Conservation (phyloP, 2,797 vertebrate species). For the Protosalanx chinensis region DNA sequence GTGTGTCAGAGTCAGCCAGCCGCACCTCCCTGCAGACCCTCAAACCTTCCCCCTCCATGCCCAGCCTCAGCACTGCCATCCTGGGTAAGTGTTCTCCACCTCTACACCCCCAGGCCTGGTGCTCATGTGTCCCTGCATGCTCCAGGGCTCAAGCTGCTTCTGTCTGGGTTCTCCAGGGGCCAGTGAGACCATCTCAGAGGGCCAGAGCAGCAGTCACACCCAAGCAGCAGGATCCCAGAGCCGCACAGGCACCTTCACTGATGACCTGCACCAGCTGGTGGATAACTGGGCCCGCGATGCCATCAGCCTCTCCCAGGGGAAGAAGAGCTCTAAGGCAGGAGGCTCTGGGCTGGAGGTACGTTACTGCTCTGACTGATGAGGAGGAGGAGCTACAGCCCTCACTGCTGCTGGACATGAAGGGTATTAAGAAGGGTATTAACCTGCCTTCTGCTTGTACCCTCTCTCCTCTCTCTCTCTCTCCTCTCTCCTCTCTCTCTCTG, state of each 20-base stretch:
- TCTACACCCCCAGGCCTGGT: not conserved
- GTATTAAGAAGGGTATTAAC: not conserved
- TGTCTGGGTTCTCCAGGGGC: conserved; percentile 64
- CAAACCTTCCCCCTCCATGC: conserved; percentile 60
- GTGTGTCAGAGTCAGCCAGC: conserved; percentile 30
- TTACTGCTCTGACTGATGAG: too few species aligned
- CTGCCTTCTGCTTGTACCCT: conserved; percentile 16
- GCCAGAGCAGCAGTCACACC: conserved; percentile 63
- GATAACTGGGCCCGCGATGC: conserved; percentile 96
- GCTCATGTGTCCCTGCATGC: not conserved
- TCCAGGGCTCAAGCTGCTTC: conserved; percentile 11
- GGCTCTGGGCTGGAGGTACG: conserved; percentile 65
- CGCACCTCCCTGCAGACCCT: conserved; percentile 37
- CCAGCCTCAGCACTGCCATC: conserved; percentile 55
- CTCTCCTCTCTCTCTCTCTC: conserved; percentile 39
- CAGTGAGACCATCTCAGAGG: conserved; percentile 76
- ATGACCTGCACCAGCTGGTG: conserved; percentile 91
- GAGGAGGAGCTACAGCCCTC: not conserved
- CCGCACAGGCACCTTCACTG: conserved; percentile 92
- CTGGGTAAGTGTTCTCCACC: conserved; percentile 40
- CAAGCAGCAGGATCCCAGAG: conserved; percentile 72
- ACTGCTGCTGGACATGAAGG: not conserved
- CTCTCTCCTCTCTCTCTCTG: not conserved
- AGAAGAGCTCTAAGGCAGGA: conserved; percentile 79
- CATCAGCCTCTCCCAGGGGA: conserved; percentile 87